Base-by-base conservation (phyloP, 2,113 vertebrate genomes). In the Sigmodon hispidus region DNA sequence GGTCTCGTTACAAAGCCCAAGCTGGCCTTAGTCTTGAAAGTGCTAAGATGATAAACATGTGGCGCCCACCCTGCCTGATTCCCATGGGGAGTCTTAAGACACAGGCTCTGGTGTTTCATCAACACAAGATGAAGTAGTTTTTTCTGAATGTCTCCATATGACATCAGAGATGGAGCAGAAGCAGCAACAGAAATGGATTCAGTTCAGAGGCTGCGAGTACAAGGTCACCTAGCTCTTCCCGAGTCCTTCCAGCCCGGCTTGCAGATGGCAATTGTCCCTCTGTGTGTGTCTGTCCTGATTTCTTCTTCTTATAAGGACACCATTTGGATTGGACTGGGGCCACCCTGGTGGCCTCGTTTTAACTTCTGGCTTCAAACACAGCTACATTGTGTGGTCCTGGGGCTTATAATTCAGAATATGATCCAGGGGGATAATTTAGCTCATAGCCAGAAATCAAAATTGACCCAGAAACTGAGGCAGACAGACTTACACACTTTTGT, bases 61-160 rank as follows among this genome's bases (percentile, higher is more conserved):
- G 5, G 22, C 7, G 55, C 2, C 17, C 43, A 36, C n/a, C 24
- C 12, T 48, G 24, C 70, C 36, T 12, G 11, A 34, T 31, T 31
- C 52, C 87, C 88, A 50, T 0, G 0, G 24, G 24, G 4, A 52
- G 7, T 65, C 19, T 80, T 29, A 70, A n/a, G 24, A 24, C 48
- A 29, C 12, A 8, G 5, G 19, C 52, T 34, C 57, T 26, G 5
- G 24, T 48, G 43, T 70, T 70, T 83, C 67, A 43, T 43, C 50
- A 31, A 50, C 45, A 70, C 1, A 9, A 36, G 75, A 40, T 3
- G 5, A 1, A 7, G 40, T 12, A 0, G 5, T 50, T n/a, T 65
- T 55, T 16, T 55, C 24, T 81, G 61, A 24, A 48, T 26, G 3
- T 6, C 52, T 19, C 17, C 7, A 7, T 17, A 73, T 40, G 21